A percentile compares a stretch with the other conserved stretches of the same genome.
These are phyloP conservation scores for Thinocorus orbignyianus DNA, from an alignment of 2,113 vertebrate species.

Conservation along the genomic window DNA sequence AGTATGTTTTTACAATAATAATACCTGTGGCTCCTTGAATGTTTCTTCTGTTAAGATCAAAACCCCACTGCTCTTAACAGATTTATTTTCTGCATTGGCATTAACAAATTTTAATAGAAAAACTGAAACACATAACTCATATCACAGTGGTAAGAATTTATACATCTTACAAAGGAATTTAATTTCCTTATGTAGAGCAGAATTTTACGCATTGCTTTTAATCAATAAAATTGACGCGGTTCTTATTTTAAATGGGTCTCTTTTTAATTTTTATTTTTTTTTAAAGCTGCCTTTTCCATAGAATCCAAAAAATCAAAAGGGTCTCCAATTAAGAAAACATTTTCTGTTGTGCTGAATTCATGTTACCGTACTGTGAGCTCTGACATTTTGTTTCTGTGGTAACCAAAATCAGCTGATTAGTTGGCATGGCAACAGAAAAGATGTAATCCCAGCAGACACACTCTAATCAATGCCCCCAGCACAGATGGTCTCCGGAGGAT, in stretches of 20 bases:
- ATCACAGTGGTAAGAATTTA: slow-evolving; percentile 34
- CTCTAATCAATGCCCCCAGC: slow-evolving; percentile 99
- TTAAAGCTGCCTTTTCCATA: slow-evolving; percentile 77
- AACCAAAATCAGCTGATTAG: slow-evolving; percentile 99
- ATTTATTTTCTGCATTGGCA: slow-evolving; percentile 39
- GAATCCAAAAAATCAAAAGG: slow-evolving; percentile 88
- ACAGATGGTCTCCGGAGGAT: slow-evolving; percentile 99
- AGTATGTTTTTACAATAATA: background rate
- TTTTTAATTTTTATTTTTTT: background rate
- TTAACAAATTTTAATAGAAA: slow-evolving; percentile 40
- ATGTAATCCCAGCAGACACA: slow-evolving; percentile 99
- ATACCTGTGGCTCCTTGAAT: slow-evolving; percentile 1
- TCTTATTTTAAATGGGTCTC: slow-evolving; percentile 63
- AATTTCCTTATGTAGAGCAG: slow-evolving; percentile 39
- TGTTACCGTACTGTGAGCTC: slow-evolving; percentile 88
- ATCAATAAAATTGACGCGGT: slow-evolving; percentile 72
- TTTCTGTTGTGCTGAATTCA: slow-evolving; percentile 95
- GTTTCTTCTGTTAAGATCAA: background rate
- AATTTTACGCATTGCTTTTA: slow-evolving; percentile 57
- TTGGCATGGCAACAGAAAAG: slow-evolving; percentile 99
- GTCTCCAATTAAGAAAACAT: slow-evolving; percentile 94
- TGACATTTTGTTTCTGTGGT: slow-evolving; percentile 97
- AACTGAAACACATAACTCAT: background rate
- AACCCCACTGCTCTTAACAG: background rate
- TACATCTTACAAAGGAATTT: slow-evolving; percentile 50